These are phyloP conservation scores for Drosophila micromelanica DNA, from an alignment of 1,140 invertebrate genomes.

Conservation along the genomic window DNA sequence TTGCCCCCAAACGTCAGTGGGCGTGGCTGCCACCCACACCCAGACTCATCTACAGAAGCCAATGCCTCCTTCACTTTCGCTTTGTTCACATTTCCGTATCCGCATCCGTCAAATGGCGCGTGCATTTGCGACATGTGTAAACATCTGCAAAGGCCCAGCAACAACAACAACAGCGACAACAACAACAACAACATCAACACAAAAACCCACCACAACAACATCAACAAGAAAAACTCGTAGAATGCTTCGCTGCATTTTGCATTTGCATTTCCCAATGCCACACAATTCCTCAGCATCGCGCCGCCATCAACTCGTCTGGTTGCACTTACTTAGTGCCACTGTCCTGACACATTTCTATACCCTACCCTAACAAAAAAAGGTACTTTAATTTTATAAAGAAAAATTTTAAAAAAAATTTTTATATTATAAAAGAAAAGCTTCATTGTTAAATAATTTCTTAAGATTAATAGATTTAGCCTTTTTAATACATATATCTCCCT, in stretches of 20 bases:
- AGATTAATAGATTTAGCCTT: too few species aligned
- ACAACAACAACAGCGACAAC: slow-evolving; percentile 45
- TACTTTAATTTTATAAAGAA: background rate
- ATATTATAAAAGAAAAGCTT: too few species aligned
- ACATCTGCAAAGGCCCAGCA: slow-evolving; percentile 17
- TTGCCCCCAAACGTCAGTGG: slow-evolving; percentile 8
- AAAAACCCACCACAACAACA: slow-evolving; percentile 17
- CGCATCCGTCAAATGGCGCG: slow-evolving; percentile 50
- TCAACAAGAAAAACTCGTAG: slow-evolving; percentile 20
- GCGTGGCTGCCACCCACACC: background rate
- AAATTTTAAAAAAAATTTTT: background rate
- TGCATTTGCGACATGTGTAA: slow-evolving; percentile 52
- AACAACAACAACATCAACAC: slow-evolving; percentile 19
- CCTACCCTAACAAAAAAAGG: background rate
- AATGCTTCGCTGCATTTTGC: slow-evolving; percentile 57
- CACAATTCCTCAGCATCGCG: slow-evolving; percentile 35
- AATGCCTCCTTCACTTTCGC: slow-evolving; percentile 76
- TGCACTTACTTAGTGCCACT: slow-evolving; percentile 14
- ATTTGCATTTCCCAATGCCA: slow-evolving; percentile 60
- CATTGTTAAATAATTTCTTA: too few species aligned
- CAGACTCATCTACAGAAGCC: slow-evolving; percentile 6
- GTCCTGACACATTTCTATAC: background rate
- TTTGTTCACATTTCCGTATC: slow-evolving; percentile 78
- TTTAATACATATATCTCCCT: too few species aligned
- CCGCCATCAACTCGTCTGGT: slow-evolving; percentile 31